phyloP scores from a whole-genome alignment of 2,113 vertebrate genomes.

The Camelus dromedarius region DNA sequence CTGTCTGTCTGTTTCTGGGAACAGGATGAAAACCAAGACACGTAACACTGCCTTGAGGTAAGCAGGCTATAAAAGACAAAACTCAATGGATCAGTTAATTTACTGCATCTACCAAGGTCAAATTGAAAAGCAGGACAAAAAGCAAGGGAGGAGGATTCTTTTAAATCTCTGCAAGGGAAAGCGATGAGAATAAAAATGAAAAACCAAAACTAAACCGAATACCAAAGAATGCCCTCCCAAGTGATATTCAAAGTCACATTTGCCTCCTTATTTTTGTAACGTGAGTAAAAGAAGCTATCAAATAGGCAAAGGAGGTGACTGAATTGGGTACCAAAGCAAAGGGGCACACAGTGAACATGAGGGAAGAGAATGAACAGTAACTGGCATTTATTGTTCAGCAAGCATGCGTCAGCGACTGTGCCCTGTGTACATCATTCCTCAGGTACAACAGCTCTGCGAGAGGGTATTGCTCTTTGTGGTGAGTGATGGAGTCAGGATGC shows the following conservation, averaged over 20 bases:
- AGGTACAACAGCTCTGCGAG: background rate
- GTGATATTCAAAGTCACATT: background rate
- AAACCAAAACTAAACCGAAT: background rate
- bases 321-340: background rate
- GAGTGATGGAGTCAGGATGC: background rate
- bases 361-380: background rate
- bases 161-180: background rate
- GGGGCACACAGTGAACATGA: background rate
- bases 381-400: background rate
- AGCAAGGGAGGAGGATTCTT: background rate
- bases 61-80: background rate
- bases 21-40: constrained; percentile 54
- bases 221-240: background rate
- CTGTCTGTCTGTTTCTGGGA: background rate
- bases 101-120: background rate
- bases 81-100: background rate
- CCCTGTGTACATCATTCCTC: rapidly evolving
- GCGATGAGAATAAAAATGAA: background rate
- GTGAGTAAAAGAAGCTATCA: background rate
- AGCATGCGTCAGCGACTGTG: rapidly evolving
- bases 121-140: background rate
- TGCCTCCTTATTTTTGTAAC: background rate
- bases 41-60: background rate
- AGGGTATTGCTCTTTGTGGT: background rate
- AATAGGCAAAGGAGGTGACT: background rate